Conservation (phyloP, 2,888 invertebrate genomes). For the Nephrotoma flavescens region DNA sequence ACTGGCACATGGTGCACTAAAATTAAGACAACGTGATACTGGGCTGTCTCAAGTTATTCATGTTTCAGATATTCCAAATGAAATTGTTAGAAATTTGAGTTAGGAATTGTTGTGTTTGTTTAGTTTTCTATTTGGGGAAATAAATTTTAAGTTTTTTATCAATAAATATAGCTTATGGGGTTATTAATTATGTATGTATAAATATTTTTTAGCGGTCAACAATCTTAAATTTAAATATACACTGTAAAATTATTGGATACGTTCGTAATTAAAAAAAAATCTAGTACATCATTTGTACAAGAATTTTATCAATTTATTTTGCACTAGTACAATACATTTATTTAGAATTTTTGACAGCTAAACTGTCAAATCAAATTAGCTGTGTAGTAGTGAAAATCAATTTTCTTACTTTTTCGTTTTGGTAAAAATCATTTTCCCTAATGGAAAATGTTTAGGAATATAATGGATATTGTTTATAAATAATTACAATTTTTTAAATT, state of each 20-base stretch:
- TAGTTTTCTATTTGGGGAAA: neutral
- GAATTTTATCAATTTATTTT: neutral
- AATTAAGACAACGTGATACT: slow-evolving; percentile 47
- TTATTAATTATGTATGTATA: neutral
- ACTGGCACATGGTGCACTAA: slow-evolving; percentile 53
- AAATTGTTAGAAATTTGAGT: slow-evolving; percentile 39
- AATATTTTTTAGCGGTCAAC: too few relatives aligned
- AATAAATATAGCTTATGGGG: neutral
- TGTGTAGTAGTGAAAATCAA: neutral
- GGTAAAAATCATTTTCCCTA: neutral
- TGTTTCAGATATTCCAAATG: slow-evolving; percentile 44
- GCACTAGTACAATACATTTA: neutral
- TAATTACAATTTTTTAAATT: neutral
- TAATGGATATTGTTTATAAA: neutral
- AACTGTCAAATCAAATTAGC: neutral
- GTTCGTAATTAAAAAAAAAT: neutral
- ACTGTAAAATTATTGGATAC: neutral
- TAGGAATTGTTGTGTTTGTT: neutral
- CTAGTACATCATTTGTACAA: neutral
- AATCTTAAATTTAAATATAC: neutral
- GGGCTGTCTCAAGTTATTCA: slow-evolving; percentile 57
- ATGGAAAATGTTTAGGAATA: neutral
- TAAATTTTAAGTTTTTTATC: neutral
- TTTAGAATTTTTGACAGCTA: neutral
- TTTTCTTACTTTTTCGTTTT: neutral